Base-by-base conservation (phyloP, 1,140 invertebrate species). In the Micrasema minimum region DNA sequence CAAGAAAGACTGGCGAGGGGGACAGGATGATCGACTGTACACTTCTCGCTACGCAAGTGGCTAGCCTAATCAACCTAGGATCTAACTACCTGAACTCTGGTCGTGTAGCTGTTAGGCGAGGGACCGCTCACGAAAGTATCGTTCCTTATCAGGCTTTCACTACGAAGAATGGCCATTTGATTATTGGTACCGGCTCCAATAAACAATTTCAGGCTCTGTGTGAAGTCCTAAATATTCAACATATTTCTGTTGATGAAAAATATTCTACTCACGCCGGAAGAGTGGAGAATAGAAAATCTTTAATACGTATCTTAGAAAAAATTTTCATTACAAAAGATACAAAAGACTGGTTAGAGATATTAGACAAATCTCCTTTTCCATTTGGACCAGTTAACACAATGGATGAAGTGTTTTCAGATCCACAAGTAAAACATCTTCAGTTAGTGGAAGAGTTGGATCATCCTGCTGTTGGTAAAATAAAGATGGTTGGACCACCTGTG, bases 11-110 rank as follows among this genome's bases (percentile, higher is more conserved):
- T n/a, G n/a, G n/a, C 1, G 92, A 94, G 0, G 80, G 79, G 76
- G 97, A 97, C 4, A 95, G 98, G 77, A 95, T 94, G 84, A 95
- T 99, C 69, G 94, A 98, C 74, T 96, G 95, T 76, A 91, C 98
- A 85, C 85, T 99, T n/a, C 82, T 99, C 0, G 94, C 95, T 2
- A 97, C 96, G 1, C 96, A 97, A 87, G 86, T 97, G 14, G 90
- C 95, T 0, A 90, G 90, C 75, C 85, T 99, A 76, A 93, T 95
- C 12, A 98, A 98, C 80, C 86, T 98, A 53, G 96, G 88, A 0
- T 92, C 91, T 1, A 97, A 96, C 85, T 98, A 94, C 80, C 81
- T 99, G 14, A 99, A 98, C 83, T 90, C 88, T 69, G 90, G 90
- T 50, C 85, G 88, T 75, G 93, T 96, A 77, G 91, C 90, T 0